Base-by-base conservation (phyloP, 2,113 vertebrate genomes). In the Bos javanicus region DNA sequence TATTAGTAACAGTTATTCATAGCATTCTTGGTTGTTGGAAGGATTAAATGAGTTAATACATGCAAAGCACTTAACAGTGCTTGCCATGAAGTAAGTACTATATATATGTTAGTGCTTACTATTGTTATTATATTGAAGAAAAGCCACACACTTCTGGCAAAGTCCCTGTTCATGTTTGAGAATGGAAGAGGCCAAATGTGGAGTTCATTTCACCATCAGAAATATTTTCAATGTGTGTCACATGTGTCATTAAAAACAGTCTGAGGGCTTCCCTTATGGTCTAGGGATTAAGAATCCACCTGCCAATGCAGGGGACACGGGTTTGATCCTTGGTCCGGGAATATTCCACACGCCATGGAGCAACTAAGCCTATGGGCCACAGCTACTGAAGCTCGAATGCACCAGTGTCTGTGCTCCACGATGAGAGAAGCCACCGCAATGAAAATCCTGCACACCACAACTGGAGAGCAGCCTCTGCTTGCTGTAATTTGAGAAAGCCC, bases 151-250 rank as follows among this genome's bases (percentile, higher is more conserved):
- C 19, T 7, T 95, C 19, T 46, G 57, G 46, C 8, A 83, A 62
- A 62, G 9, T 64, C 52, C 1, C 0, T 36, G 3, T 84, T 95
- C 50, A 56, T 33, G n/a, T 59, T 39, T 82, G n/a, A 85, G 78
- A 93, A 93, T 6, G 19, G 36, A 80, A 43, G 16, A 87, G 23
- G 76, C 30, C 78, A 57, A 90, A 43, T 9, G 8, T 54, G 17
- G 54, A 85, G 59, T 57, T 54, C 2, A 36, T 82, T 82, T 76
- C 14, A 46, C 57, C 82, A 83, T 81, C 57, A 84, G 39, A 92
- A 97, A 50, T 95, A 33, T 46, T 90, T 87, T 83, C 30, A 94
- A 50, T 76, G 46, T 1, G 0, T 71, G 80, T 84, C 90, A 91
- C 6, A 19, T 17, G 12, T 39, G 60, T 85, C 28, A 94, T 54